These are phyloP conservation scores for Sylvilagus bachmani DNA, from an alignment of 2,113 vertebrate species.

Conservation along the genomic window DNA sequence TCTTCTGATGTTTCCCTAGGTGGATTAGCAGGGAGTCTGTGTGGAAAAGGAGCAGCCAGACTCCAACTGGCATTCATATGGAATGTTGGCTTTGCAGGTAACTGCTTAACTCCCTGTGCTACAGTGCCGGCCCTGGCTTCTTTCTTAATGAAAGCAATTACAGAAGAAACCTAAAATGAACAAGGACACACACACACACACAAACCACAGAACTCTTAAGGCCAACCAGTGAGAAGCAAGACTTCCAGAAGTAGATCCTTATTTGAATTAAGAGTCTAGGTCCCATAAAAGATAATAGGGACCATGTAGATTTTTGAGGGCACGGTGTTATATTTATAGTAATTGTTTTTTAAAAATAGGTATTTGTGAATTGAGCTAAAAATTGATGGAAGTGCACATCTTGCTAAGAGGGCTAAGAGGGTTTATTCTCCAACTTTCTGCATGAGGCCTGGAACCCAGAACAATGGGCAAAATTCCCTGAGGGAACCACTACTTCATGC, in stretches of 20 bases:
- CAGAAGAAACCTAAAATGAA: neutral
- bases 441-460: neutral
- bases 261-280: neutral
- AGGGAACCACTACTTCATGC: neutral
- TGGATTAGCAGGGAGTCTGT: no score
- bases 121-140: no score
- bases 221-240: neutral
- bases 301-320: neutral
- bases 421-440: neutral
- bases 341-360: neutral
- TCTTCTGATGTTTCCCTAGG: no score
- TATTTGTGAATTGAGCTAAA: conserved; percentile 16
- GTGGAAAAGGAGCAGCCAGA: no score
- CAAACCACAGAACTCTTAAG: neutral
- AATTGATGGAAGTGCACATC: neutral
- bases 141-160: neutral
- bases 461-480: neutral
- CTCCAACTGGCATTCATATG: no score
- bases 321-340: neutral
- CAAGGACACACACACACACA: neutral
- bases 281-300: neutral
- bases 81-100: no score
- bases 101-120: no score
- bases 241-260: neutral
- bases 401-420: neutral